Evolutionary conservation across 2,113 vertebrate species (phyloP).

Genomic region (Stegastes partitus): DNA sequence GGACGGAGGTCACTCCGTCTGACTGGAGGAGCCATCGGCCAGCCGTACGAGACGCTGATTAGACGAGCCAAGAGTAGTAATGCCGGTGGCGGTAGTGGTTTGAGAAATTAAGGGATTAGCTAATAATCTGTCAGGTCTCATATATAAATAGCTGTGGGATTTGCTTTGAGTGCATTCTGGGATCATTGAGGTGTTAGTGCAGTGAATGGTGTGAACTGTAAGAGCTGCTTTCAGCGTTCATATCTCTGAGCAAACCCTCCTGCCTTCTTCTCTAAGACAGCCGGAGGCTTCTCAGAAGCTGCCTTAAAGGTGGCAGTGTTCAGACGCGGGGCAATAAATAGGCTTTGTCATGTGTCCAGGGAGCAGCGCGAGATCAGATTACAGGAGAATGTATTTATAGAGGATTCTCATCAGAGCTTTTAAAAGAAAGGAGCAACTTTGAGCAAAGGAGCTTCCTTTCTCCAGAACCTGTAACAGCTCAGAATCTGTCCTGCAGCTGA

Average conservation of each 20-base stretch:
- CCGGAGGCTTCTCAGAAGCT: slow-evolving; percentile 7
- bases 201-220: background rate
- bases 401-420: slow-evolving; percentile 18
- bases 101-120: slow-evolving; percentile 8
- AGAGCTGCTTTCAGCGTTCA: background rate
- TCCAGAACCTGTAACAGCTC: background rate
- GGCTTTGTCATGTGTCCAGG: slow-evolving; percentile 55
- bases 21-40: background rate
- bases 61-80: background rate
- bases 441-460: slow-evolving; percentile 9
- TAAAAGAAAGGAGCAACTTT: slow-evolving; percentile 24
- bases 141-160: slow-evolving; percentile 4
- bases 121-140: slow-evolving; percentile 11
- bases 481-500: slow-evolving; percentile 2
- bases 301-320: slow-evolving; percentile 18
- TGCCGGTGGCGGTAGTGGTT: background rate
- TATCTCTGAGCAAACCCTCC: background rate
- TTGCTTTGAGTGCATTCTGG: background rate
- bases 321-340: slow-evolving; percentile 70
- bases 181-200: background rate
- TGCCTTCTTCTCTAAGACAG: background rate
- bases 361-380: slow-evolving; percentile 57
- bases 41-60: background rate
- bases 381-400: slow-evolving; percentile 72
- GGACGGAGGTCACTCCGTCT: background rate